A percentile compares a stretch with the other conserved stretches of the same genome.
Conservation (phyloP, 2,113 vertebrate species). For the Seriola rivoliana region DNA sequence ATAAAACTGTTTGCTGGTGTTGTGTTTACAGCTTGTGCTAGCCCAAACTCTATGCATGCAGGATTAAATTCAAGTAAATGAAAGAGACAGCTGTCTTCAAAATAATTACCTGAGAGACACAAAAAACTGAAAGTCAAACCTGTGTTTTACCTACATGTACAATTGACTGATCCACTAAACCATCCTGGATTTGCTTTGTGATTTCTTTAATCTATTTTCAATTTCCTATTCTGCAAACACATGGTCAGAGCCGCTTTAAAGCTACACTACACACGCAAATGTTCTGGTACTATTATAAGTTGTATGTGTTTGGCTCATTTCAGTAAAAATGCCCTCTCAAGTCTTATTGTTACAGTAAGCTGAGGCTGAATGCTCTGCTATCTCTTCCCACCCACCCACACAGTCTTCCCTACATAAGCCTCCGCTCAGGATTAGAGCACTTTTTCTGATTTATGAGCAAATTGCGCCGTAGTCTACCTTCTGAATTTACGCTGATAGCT, state of each 20-base stretch:
- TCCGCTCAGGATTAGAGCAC: constrained; percentile 31
- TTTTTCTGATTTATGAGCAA: constrained; percentile 60
- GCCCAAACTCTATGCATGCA: too few relatives aligned
- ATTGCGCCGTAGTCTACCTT: constrained; percentile 42
- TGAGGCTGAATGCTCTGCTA: constrained; percentile 9
- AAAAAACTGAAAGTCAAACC: too few relatives aligned
- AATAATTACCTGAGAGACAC: too few relatives aligned
- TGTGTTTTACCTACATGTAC: too few relatives aligned
- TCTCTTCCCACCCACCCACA: constrained; percentile 21
- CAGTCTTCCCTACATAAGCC: constrained; percentile 26
- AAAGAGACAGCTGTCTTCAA: too few relatives aligned
- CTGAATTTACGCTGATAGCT: constrained; percentile 54
- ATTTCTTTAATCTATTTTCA: too few relatives aligned
- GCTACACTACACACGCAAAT: not conserved
- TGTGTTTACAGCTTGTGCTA: too few relatives aligned
- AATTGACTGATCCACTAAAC: too few relatives aligned
- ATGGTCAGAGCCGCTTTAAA: not conserved
- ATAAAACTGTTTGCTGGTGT: too few relatives aligned
- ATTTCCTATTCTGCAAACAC: not conserved
- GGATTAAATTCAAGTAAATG: too few relatives aligned
- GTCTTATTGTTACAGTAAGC: constrained; percentile 38
- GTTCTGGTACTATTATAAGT: not conserved
- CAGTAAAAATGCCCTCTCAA: constrained; percentile 16
- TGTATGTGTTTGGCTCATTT: constrained; percentile 32
- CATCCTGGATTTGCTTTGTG: too few relatives aligned